Percentiles rank a stretch among this genome's conserved stretches.
These are phyloP conservation scores for Piaya cayana DNA, from an alignment of 2,113 vertebrate species.

Conservation along the genomic window DNA sequence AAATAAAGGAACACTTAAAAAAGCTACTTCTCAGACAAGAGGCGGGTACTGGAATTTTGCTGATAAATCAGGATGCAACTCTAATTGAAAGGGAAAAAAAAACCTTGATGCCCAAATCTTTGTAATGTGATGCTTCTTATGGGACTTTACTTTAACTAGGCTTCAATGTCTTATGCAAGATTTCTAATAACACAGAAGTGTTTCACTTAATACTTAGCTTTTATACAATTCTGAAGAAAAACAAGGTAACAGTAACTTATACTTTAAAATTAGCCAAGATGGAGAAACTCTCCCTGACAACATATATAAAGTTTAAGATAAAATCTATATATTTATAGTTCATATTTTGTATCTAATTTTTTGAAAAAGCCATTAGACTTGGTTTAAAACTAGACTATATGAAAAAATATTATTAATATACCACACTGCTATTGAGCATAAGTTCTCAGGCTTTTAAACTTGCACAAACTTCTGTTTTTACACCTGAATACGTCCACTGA, in stretches of 20 bases:
- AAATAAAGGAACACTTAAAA: neutral
- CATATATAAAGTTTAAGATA: neutral
- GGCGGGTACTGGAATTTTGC: neutral
- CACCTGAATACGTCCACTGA: neutral
- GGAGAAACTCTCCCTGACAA: neutral
- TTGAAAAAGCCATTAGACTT: neutral
- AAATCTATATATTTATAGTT: neutral
- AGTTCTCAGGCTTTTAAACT: constrained; percentile 21
- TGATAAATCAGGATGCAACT: neutral
- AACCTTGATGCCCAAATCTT: neutral
- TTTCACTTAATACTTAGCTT: neutral
- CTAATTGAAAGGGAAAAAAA: neutral
- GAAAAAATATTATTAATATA: neutral
- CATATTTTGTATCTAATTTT: neutral
- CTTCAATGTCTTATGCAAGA: neutral
- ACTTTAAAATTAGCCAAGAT: neutral
- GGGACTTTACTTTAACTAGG: too few species aligned
- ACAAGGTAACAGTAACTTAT: neutral
- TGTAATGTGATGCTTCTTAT: too few species aligned
- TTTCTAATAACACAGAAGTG: neutral
- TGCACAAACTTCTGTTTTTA: neutral
- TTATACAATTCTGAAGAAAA: neutral
- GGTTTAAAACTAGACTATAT: neutral
- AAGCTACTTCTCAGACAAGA: neutral
- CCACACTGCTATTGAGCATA: neutral